Evolutionary conservation across 2,797 vertebrate species (phyloP).

Genomic region (Mionectes olivaceus): DNA sequence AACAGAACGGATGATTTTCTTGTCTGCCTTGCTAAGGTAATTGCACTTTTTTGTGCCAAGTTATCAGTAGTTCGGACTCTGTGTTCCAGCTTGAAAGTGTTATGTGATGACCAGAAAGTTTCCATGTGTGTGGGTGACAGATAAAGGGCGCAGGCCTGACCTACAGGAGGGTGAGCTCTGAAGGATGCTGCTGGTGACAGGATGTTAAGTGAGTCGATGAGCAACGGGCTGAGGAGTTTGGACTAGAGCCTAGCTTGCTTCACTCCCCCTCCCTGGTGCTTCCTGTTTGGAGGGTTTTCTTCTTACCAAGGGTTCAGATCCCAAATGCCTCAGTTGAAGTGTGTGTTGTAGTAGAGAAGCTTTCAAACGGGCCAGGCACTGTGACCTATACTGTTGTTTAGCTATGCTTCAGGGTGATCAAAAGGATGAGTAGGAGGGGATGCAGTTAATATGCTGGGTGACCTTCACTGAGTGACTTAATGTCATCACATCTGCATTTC

Average conservation of each 20-base stretch:
- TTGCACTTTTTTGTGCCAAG: neutral
- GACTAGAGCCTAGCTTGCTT: neutral
- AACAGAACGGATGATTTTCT: neutral
- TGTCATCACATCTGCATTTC: neutral
- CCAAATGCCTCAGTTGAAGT: neutral
- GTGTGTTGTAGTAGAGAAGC: neutral
- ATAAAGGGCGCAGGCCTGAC: neutral
- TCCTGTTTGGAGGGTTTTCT: neutral
- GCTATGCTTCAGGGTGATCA: neutral
- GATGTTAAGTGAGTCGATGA: neutral
- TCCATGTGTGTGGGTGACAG: neutral
- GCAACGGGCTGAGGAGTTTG: neutral
- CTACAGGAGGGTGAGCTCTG: neutral
- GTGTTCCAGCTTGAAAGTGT: neutral
- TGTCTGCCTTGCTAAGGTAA: neutral
- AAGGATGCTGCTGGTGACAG: neutral
- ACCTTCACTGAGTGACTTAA: slow-evolving; percentile 18
- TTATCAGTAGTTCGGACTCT: neutral
- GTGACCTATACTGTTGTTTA: neutral
- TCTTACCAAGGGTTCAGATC: neutral
- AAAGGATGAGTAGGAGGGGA: slow-evolving; percentile 21
- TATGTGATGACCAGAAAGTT: neutral
- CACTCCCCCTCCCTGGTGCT: neutral
- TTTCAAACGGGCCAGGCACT: neutral
- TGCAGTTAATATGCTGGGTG: neutral